Evolutionary conservation across 1,140 invertebrate genomes (phyloP).

Genomic region (Octopus sinensis): DNA sequence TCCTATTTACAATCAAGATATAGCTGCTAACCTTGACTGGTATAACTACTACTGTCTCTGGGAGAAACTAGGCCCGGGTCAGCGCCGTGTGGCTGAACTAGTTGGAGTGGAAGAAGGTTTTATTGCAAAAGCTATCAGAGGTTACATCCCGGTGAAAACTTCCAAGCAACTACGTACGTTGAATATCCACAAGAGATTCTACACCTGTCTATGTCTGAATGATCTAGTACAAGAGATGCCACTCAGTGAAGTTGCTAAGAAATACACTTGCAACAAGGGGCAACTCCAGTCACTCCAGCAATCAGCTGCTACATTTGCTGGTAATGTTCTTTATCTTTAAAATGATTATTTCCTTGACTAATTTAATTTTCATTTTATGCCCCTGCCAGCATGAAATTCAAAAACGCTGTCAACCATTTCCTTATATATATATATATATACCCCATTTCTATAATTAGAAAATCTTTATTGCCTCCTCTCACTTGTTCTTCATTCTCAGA

Average conservation of each 20-base stretch:
- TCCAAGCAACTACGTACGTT: constrained; percentile 58
- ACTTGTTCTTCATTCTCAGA: too few species aligned
- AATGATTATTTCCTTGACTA: too few species aligned
- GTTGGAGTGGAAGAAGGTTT: constrained; percentile 89
- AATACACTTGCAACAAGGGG: constrained; percentile 83
- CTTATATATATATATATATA: too few species aligned
- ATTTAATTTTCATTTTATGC: too few species aligned
- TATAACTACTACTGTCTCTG: constrained; percentile 79
- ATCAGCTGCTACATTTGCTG: constrained; percentile 91
- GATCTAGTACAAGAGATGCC: constrained; percentile 90
- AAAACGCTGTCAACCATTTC: too few species aligned
- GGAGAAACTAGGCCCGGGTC: constrained; percentile 75
- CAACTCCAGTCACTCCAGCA: constrained; percentile 88
- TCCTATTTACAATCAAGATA: constrained; percentile 76
- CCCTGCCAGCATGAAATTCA: too few species aligned
- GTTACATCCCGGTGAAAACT: constrained; percentile 62
- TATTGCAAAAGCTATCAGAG: constrained; percentile 75
- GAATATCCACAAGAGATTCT: constrained; percentile 72
- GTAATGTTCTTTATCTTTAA: constrained; percentile 58
- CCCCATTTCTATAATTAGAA: too few species aligned
- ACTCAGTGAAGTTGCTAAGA: constrained; percentile 72
- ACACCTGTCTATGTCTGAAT: constrained; percentile 84
- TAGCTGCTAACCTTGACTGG: constrained; percentile 81
- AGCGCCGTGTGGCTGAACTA: constrained; percentile 82
- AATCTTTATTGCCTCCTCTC: too few species aligned